A percentile compares a stretch with the other conserved stretches of the same genome.
Conservation (phyloP, 2,888 invertebrate species). For the Lasioglossum calceatum region DNA sequence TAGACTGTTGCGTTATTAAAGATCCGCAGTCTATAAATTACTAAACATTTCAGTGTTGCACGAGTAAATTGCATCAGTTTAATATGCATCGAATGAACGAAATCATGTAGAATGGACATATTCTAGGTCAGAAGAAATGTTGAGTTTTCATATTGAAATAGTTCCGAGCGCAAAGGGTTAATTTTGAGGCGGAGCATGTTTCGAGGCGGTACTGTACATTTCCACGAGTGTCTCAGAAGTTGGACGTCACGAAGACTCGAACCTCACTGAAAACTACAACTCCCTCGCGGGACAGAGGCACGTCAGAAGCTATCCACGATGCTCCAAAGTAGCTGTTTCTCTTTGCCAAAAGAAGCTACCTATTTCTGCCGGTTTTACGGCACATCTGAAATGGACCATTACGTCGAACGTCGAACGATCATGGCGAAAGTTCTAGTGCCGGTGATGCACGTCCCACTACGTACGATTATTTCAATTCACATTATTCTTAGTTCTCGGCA, state of each 20-base stretch:
- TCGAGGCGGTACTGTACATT: background rate
- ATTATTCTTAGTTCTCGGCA: constrained; percentile 22
- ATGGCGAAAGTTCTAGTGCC: constrained; percentile 17
- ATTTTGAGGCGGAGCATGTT: background rate
- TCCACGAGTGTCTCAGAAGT: background rate
- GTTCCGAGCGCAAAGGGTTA: no score
- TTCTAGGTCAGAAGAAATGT: no score
- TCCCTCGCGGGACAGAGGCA: constrained; percentile 11
- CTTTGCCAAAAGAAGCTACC: constrained; percentile 20
- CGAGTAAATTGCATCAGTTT: no score
- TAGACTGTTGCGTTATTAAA: no score
- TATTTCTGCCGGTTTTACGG: constrained; percentile 29
- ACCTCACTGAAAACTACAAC: background rate
- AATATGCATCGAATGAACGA: no score
- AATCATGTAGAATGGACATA: no score
- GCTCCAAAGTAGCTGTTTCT: constrained; percentile 10
- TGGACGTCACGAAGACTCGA: background rate
- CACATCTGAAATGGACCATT: constrained; percentile 38
- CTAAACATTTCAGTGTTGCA: no score
- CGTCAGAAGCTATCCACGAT: constrained; percentile 2
- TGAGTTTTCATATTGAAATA: no score
- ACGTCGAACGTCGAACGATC: constrained; percentile 19
- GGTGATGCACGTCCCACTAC: constrained; percentile 21
- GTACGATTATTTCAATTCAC: constrained; percentile 33
- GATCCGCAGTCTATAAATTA: no score